Evolutionary conservation across 2,888 invertebrate species (phyloP), one percentile per base, ranked within the genome.

Genomic region (Leptinotarsa peninsularis): DNA sequence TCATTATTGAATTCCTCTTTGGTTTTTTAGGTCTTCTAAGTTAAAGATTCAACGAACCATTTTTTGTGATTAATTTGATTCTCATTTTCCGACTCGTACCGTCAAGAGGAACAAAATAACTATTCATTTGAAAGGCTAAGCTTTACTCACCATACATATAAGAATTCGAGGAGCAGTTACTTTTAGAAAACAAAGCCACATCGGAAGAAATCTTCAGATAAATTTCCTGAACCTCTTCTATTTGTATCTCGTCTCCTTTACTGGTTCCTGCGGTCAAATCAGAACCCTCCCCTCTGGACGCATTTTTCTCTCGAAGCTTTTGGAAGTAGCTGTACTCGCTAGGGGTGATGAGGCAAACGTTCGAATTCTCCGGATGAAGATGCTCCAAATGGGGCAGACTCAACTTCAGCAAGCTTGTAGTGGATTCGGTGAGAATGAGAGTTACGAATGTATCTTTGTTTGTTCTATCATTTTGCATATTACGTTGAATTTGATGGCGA

Each of bases 341-440:
- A 14, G 81, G 78, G 4, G 83, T 82, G 66, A 85, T 82, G 10
- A 83, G 50, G 74, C 83, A 85, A 17, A 85, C 82, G 67, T 78
- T 79, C 4, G 84, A 83, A 75, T 84, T 80, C 49, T 82, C 79
- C 27, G 81, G 80, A 70, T 83, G 80, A 3, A 83, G 73, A 54
- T 85, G 83, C 76, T 87, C 86, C 49, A 88, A 77, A 79, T 85
- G 83, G 4, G 85, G 86, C 18, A 86, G 73, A 75, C 84, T 83
- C 56, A 87, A 73, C 69, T 85, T 83, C 66, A 88, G 79, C 23
- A 86, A 67, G 76, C 86, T 87, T 4, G 86, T 81, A 4, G 87
- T 86, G 3, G 87, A 88, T 80, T 88, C 87, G 4, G 85, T 85
- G 18, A 88, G 79, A 21, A 88, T 81, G 71, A 88, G 82, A 10